phyloP scores from a whole-genome alignment of 2,888 invertebrate species.

The Proisotoma minuta region DNA sequence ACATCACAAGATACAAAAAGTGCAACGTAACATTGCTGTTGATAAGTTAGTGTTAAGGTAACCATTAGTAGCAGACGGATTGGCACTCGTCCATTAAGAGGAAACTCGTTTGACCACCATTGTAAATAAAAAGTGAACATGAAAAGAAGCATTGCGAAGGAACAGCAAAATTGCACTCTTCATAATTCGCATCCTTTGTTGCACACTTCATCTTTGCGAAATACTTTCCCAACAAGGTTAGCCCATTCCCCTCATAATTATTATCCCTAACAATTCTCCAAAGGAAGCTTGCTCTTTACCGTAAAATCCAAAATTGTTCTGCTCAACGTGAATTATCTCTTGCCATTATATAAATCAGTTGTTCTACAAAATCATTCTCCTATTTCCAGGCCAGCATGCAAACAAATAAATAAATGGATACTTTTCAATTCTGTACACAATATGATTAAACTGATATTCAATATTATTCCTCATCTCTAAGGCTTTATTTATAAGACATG shows the following conservation, averaged over 20 bases:
- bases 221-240: constrained; percentile 5
- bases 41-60: not conserved
- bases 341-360: too few species aligned
- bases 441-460: too few species aligned
- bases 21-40: not conserved
- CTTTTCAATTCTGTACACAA: too few species aligned
- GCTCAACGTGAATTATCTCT: too few species aligned
- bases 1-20: not conserved
- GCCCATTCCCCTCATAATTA: not conserved
- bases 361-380: too few species aligned
- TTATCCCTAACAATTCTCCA: not conserved
- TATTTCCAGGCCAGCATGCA: too few species aligned
- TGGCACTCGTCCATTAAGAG: not conserved
- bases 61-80: constrained; percentile 1
- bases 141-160: not conserved
- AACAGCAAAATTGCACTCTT: not conserved
- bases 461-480: not conserved
- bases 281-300: not conserved
- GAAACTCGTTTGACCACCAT: constrained; percentile 5
- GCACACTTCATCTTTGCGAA: not conserved
- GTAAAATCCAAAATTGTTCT: too few species aligned
- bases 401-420: too few species aligned
- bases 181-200: not conserved
- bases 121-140: too few species aligned
- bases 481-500: not conserved